Base-by-base conservation (phyloP, 64 coral and sea anemone genomes). In the Montipora cactus region DNA sequence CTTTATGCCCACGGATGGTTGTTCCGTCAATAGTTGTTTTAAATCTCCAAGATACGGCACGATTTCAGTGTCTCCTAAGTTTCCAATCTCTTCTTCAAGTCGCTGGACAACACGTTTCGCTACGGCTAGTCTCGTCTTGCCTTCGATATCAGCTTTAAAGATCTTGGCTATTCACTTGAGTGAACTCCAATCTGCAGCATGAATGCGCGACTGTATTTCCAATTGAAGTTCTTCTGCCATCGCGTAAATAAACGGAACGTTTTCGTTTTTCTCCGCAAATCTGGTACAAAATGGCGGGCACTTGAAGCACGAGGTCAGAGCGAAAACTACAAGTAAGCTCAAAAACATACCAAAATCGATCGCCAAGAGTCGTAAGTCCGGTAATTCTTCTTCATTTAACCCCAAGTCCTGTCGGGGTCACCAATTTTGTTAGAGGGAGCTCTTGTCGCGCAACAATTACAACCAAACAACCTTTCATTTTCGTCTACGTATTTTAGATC, bases 131-230 rank as follows among this genome's bases (percentile, higher is more conserved):
- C 85, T 92, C 14, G 37, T 5, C 67, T 84, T 37, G 7, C 69
- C 79, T 80, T 83, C 90, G 23, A 76, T 12, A 7, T 92, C 90
- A 49, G 84, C 62, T 5, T 92, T 84, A 70, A 92, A 83, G 67
- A 83, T 23, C 58, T 83, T n/a, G 8, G 71, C 69, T 4, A 84
- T 64, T 44, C 9, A 11, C 45, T 55, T 55, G 1, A 89, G 73
- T 2, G 47, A 45, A 12, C 49, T n/a, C 69, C 61, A 61, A 58
- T 28, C 47, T 20, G 79, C 81, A 23, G 23, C 23, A 23, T 23
- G 0, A 23, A 23, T 23, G 23, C 23, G 23, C 23, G 23, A 23
- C 23, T 23, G 23, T 23, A 23, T 23, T 0, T 23, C 23, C 23
- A 23, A 23, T 23, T 23, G 23, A 23, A 23, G 23, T 23, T 23